Evolutionary conservation across 2,888 invertebrate species (phyloP).

Genomic region (Linhomoeus sp.): DNA sequence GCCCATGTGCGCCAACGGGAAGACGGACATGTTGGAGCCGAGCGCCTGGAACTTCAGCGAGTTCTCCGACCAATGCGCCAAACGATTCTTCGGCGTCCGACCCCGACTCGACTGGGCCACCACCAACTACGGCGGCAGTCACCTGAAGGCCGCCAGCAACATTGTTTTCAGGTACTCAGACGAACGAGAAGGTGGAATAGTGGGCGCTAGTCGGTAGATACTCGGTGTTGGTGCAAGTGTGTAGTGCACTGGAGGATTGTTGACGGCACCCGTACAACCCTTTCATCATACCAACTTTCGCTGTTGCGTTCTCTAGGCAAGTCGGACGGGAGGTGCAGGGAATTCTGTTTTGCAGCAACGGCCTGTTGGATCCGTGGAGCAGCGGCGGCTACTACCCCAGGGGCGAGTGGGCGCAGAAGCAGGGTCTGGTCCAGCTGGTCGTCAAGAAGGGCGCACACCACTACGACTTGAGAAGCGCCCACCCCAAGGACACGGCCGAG

Average conservation of each 20-base stretch:
- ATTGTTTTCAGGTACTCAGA: conserved; percentile 37
- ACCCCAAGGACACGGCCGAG: conserved; percentile 29
- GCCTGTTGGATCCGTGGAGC: conserved; percentile 35
- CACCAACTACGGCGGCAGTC: conserved; percentile 57
- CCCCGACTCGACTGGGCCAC: conserved; percentile 48
- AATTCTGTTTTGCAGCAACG: conserved; percentile 28
- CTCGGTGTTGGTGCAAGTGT: too few relatives aligned
- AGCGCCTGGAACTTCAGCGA: conserved; percentile 48
- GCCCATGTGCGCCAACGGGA: conserved; percentile 63
- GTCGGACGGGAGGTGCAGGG: neutral
- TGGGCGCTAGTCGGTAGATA: too few relatives aligned
- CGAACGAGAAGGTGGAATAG: too few relatives aligned
- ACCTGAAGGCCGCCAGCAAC: conserved; percentile 42
- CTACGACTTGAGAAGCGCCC: conserved; percentile 31
- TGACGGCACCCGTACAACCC: too few relatives aligned
- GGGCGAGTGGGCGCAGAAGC: conserved; percentile 11
- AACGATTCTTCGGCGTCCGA: conserved; percentile 40
- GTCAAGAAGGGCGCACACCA: conserved; percentile 34
- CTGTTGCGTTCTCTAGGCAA: too few relatives aligned
- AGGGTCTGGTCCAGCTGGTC: conserved; percentile 8
- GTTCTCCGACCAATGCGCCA: conserved; percentile 47
- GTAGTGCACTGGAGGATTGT: too few relatives aligned
- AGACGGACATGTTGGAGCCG: conserved; percentile 61
- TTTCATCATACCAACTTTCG: too few relatives aligned
- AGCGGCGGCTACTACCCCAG: conserved; percentile 26